Conservation (phyloP, 2,888 invertebrate species). For the Hemaris fuciformis region DNA sequence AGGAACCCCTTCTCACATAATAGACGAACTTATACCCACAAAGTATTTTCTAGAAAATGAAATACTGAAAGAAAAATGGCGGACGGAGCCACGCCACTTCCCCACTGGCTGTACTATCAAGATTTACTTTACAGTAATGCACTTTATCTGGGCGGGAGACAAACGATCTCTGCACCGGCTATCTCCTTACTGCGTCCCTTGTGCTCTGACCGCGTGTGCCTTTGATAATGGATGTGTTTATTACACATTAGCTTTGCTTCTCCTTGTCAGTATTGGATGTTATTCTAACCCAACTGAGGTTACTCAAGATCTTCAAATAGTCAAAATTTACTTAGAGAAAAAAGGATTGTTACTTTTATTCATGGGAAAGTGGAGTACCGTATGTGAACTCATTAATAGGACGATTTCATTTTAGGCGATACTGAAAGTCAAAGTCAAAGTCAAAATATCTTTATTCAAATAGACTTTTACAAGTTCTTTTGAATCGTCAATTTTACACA, state of each 20-base stretch:
- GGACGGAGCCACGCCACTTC: background rate
- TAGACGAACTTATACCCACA: background rate
- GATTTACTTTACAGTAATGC: conserved; percentile 6
- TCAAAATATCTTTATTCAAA: too few relatives aligned
- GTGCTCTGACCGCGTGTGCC: background rate
- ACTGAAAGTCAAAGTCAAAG: too few relatives aligned
- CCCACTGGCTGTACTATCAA: background rate
- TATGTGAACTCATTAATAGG: too few relatives aligned
- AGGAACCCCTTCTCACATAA: background rate
- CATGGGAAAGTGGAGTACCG: too few relatives aligned
- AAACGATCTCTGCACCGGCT: background rate
- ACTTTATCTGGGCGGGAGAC: background rate
- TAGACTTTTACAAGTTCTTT: too few relatives aligned
- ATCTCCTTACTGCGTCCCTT: background rate
- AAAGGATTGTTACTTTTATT: too few relatives aligned
- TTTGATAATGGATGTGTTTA: background rate
- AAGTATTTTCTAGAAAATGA: conserved; percentile 6
- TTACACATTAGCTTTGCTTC: background rate
- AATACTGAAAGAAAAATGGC: conserved; percentile 8
- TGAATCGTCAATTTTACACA: too few relatives aligned
- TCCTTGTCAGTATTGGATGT: background rate
- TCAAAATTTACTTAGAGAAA: background rate
- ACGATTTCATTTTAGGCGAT: too few relatives aligned
- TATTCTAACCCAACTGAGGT: background rate
- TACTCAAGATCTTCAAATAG: background rate